Percentiles rank a stretch among this genome's conserved stretches.
phyloP scores from a whole-genome alignment of 2,888 invertebrate species.

The Perizoma flavofasciatum region DNA sequence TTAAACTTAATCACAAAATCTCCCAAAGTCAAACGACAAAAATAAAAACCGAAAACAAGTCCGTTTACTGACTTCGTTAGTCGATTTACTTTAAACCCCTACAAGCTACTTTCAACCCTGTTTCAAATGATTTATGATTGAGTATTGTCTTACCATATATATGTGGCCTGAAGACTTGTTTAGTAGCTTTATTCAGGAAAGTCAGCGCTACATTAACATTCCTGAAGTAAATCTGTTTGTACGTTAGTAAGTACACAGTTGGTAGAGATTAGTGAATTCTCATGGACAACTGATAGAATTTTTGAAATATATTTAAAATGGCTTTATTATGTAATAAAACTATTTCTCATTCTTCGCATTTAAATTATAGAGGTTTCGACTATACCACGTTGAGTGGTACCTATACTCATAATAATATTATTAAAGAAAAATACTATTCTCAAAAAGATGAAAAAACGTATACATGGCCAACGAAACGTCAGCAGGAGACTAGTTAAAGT shows the following conservation, averaged over 20 bases:
- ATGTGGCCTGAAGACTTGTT: constrained; percentile 22
- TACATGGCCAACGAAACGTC: too few species aligned
- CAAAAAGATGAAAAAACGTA: too few species aligned
- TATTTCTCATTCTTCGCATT: too few species aligned
- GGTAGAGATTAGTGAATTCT: constrained; percentile 43
- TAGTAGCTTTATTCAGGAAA: constrained; percentile 56
- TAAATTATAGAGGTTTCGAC: too few species aligned
- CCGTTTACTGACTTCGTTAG: constrained; percentile 62
- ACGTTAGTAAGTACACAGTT: constrained; percentile 64
- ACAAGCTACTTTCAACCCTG: constrained; percentile 32
- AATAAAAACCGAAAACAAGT: constrained; percentile 62
- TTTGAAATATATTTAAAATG: constrained; percentile 12
- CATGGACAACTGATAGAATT: constrained; percentile 22
- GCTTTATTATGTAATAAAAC: too few species aligned
- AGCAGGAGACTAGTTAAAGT: too few species aligned
- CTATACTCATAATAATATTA: too few species aligned
- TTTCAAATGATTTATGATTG: neutral
- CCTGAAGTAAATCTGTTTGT: constrained; percentile 65
- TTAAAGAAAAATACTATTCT: too few species aligned
- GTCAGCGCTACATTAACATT: constrained; percentile 66
- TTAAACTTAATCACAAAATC: constrained; percentile 50
- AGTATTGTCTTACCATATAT: constrained; percentile 10
- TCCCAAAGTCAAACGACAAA: constrained; percentile 58
- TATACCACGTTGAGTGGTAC: too few species aligned
- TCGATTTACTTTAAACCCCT: constrained; percentile 33